Percentiles rank a stretch among this genome's conserved stretches.
These are phyloP conservation scores for Biston stratarius DNA, from an alignment of 2,888 invertebrate genomes.

Conservation along the genomic window DNA sequence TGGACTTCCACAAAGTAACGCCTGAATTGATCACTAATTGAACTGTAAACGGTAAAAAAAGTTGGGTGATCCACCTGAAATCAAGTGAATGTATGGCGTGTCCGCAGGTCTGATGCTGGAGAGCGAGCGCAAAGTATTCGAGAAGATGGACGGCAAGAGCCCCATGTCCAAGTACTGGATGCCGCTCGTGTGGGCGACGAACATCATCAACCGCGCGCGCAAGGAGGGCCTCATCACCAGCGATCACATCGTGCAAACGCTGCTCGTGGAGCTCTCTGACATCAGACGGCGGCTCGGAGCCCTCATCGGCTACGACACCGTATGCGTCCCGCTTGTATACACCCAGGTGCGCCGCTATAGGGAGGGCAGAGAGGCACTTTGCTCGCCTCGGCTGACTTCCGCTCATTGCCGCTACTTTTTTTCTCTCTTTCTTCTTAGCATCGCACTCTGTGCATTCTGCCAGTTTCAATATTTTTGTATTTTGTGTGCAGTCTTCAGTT, in stretches of 20 bases:
- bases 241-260: slow-evolving; percentile 97
- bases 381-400: too few relatives aligned
- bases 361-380: too few relatives aligned
- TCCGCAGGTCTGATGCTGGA: slow-evolving; percentile 94
- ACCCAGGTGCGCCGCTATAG: slow-evolving; percentile 89
- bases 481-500: too few relatives aligned
- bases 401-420: too few relatives aligned
- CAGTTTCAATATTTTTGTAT: too few relatives aligned
- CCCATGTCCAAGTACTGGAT: slow-evolving; percentile 97
- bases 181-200: slow-evolving; percentile 97
- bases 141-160: slow-evolving; percentile 95
- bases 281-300: slow-evolving; percentile 94
- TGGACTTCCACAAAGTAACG: too few relatives aligned
- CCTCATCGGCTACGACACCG: slow-evolving; percentile 95
- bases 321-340: slow-evolving; percentile 96
- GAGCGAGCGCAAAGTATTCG: slow-evolving; percentile 96
- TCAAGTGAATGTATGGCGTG: neutral
- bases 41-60: too few relatives aligned
- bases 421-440: too few relatives aligned
- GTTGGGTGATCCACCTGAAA: too few relatives aligned
- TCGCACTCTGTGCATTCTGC: too few relatives aligned
- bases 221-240: slow-evolving; percentile 94
- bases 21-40: too few relatives aligned
- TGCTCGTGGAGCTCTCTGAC: slow-evolving; percentile 95
- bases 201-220: slow-evolving; percentile 94